These are phyloP conservation scores for Drosophila peninsularis DNA, from an alignment of 2,888 invertebrate genomes.

Conservation along the genomic window DNA sequence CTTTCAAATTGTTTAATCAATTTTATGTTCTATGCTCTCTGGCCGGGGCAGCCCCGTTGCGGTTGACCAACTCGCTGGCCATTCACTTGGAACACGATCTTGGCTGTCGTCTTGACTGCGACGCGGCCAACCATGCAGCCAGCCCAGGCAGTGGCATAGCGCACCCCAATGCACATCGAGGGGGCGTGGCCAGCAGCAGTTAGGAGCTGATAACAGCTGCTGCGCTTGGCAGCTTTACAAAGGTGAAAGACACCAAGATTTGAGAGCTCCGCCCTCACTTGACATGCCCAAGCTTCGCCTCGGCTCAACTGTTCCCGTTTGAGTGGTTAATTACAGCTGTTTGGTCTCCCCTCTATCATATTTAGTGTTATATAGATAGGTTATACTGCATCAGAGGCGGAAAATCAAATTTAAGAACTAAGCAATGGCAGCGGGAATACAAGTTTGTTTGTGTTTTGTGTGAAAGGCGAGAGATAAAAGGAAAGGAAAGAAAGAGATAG, in stretches of 20 bases:
- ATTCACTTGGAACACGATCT: conserved; percentile 60
- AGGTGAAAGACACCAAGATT: conserved; percentile 3
- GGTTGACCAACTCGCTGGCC: conserved; percentile 71
- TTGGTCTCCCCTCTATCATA: too few relatives aligned
- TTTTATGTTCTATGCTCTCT: conserved; percentile 51
- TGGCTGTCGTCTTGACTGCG: conserved; percentile 41
- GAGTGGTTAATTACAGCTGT: too few relatives aligned
- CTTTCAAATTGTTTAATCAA: conserved; percentile 59
- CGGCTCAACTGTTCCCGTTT: not conserved
- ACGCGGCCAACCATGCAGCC: conserved; percentile 28
- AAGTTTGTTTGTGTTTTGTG: too few relatives aligned
- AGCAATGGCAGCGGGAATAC: too few relatives aligned
- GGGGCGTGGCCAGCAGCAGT: conserved; percentile 32
- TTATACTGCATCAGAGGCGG: too few relatives aligned
- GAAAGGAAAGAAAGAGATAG: too few relatives aligned
- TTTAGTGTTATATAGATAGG: too few relatives aligned
- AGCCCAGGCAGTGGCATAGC: conserved; percentile 35
- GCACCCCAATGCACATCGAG: conserved; percentile 27
- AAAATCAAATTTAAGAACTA: too few relatives aligned
- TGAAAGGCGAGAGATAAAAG: too few relatives aligned
- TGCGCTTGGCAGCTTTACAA: not conserved
- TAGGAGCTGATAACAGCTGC: conserved; percentile 36
- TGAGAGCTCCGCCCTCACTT: not conserved
- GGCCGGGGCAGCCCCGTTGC: conserved; percentile 51
- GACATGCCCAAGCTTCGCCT: not conserved